Percentiles rank a stretch among this genome's conserved stretches.
These are phyloP conservation scores for Dasyornis broadbenti DNA, from an alignment of 2,113 vertebrate species.

Conservation along the genomic window DNA sequence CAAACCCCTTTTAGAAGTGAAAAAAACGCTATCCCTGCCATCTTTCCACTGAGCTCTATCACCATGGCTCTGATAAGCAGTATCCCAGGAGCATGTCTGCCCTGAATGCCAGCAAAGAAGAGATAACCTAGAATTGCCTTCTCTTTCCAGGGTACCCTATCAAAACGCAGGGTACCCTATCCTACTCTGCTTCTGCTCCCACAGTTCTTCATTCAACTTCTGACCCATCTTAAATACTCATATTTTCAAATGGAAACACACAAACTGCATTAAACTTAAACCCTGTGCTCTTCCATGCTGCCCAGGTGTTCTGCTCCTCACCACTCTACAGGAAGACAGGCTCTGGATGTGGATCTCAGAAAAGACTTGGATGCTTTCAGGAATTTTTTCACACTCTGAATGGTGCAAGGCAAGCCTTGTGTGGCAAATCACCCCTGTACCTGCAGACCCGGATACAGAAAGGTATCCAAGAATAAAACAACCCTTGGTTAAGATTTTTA, in stretches of 20 bases:
- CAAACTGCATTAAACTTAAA: background rate
- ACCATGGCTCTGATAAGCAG: background rate
- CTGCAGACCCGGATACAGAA: background rate
- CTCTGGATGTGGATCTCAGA: background rate
- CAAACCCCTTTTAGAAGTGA: background rate
- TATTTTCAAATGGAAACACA: background rate
- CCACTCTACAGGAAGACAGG: background rate
- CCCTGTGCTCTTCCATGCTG: background rate
- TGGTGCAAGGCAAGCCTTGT: fast-evolving
- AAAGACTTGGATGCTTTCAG: background rate
- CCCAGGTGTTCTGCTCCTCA: background rate
- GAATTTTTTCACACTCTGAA: background rate
- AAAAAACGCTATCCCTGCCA: background rate
- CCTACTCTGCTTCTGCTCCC: background rate
- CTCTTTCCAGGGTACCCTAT: background rate
- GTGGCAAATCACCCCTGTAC: background rate
- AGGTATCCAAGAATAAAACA: background rate
- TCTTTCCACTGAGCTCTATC: background rate
- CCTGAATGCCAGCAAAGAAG: background rate
- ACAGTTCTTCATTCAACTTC: background rate
- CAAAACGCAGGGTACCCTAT: background rate
- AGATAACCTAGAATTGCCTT: background rate
- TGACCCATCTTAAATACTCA: background rate
- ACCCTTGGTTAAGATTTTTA: background rate
- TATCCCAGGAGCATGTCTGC: background rate